phyloP scores from a whole-genome alignment of 2,888 invertebrate genomes.

The Sceliomorpha sp. region DNA sequence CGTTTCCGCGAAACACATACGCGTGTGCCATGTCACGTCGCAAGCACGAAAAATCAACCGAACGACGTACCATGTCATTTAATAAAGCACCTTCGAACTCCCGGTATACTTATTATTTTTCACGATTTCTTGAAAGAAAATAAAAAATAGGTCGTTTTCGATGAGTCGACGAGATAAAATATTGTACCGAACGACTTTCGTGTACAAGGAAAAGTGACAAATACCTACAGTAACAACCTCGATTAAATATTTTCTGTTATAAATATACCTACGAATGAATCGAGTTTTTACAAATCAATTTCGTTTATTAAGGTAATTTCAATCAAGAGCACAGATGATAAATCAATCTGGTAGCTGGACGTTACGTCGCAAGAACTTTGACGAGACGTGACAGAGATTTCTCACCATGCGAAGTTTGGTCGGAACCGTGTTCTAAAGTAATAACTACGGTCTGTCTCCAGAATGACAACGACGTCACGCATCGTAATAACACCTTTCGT shows the following conservation, averaged over 20 bases:
- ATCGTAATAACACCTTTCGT: slow-evolving; percentile 33
- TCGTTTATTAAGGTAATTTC: neutral
- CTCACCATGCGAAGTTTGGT: slow-evolving; percentile 17
- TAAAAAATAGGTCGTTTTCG: neutral
- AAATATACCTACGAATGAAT: too few species aligned
- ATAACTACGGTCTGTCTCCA: slow-evolving; percentile 28
- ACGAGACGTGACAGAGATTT: slow-evolving; percentile 30
- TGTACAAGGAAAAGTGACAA: too few species aligned
- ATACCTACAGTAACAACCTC: slow-evolving; percentile 7
- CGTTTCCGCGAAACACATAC: slow-evolving; percentile 24
- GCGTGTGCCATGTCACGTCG: slow-evolving; percentile 26
- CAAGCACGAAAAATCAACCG: slow-evolving; percentile 26
- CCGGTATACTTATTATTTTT: slow-evolving; percentile 16
- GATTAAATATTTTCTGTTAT: neutral
- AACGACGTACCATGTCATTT: slow-evolving; percentile 19
- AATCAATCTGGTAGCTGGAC: slow-evolving; percentile 8
- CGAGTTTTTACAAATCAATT: too few species aligned
- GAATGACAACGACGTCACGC: slow-evolving; percentile 35
- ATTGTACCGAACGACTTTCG: too few species aligned
- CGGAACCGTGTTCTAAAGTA: slow-evolving; percentile 6
- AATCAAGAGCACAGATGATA: neutral
- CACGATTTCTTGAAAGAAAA: neutral
- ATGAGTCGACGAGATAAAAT: too few species aligned
- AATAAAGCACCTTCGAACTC: slow-evolving; percentile 22
- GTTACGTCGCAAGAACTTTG: slow-evolving; percentile 9